A percentile compares a stretch with the other conserved stretches of the same genome.
Conservation (phyloP, 2,888 invertebrate species). For the Cantharis rustica region DNA sequence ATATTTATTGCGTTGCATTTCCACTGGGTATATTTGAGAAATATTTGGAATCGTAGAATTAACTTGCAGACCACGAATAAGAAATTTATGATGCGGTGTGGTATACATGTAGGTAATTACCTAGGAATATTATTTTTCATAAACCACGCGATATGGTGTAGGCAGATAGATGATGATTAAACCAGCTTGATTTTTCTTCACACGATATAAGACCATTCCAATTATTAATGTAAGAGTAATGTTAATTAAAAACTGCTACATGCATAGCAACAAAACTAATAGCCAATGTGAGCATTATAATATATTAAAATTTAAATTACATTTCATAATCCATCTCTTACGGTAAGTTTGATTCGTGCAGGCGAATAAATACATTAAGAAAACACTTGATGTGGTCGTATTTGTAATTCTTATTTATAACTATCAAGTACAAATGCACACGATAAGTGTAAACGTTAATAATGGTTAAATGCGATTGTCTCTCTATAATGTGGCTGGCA, state of each 20-base stretch:
- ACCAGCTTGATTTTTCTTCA: neutral
- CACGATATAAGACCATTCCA: neutral
- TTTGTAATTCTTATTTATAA: slow-evolving; percentile 30
- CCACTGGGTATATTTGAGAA: neutral
- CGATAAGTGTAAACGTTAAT: neutral
- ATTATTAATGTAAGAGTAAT: neutral
- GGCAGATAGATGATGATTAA: slow-evolving; percentile 15
- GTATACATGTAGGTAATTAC: neutral
- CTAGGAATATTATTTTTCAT: neutral
- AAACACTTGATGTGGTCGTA: slow-evolving; percentile 23
- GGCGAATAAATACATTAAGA: slow-evolving; percentile 24
- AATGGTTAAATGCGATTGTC: slow-evolving; percentile 23
- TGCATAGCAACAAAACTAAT: neutral
- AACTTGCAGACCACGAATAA: neutral
- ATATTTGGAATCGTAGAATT: neutral
- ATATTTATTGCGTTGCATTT: too few species aligned
- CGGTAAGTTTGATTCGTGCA: slow-evolving; percentile 16
- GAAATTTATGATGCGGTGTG: neutral
- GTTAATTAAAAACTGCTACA: neutral
- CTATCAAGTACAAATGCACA: slow-evolving; percentile 15
- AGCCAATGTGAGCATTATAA: neutral
- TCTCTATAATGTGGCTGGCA: slow-evolving; percentile 17
- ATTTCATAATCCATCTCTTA: neutral
- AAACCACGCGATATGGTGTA: neutral
- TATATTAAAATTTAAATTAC: neutral